These are phyloP conservation scores for Micropoecilia bifurca DNA, from an alignment of 2,797 vertebrate species.

Conservation along the genomic window DNA sequence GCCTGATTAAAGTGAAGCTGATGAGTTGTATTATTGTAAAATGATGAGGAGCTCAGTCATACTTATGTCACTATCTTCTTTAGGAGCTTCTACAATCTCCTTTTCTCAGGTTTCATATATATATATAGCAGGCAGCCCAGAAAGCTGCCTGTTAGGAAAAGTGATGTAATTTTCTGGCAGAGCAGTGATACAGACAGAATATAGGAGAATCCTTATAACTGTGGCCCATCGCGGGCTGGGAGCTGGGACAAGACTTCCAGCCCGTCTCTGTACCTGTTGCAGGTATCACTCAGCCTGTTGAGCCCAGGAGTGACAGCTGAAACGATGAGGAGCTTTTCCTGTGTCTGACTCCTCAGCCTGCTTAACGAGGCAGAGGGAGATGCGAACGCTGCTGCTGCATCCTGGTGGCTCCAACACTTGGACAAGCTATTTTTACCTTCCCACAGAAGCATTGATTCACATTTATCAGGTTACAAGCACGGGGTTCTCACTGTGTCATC, in stretches of 20 bases:
- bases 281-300: not conserved
- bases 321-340: not conserved
- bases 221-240: not conserved
- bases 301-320: not conserved
- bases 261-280: conserved; percentile 2
- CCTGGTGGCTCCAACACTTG: not conserved
- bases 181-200: not conserved
- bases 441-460: not conserved
- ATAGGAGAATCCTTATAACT: not conserved
- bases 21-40: not conserved
- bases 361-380: conserved; percentile 1
- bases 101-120: not conserved
- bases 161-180: not conserved
- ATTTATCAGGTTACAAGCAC: not conserved
- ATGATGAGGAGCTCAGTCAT: not conserved
- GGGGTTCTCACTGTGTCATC: not conserved
- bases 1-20: not conserved
- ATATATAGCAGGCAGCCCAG: not conserved
- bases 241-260: not conserved
- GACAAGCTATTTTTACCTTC: conserved; percentile 3
- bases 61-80: not conserved
- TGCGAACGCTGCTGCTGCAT: not conserved
- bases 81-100: not conserved
- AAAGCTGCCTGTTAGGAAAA: not conserved
- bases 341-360: conserved; percentile 1